A percentile compares a stretch with the other conserved stretches of the same genome.
These are phyloP conservation scores for Drosophila quinaria DNA, from an alignment of 2,888 invertebrate species.

Conservation along the genomic window DNA sequence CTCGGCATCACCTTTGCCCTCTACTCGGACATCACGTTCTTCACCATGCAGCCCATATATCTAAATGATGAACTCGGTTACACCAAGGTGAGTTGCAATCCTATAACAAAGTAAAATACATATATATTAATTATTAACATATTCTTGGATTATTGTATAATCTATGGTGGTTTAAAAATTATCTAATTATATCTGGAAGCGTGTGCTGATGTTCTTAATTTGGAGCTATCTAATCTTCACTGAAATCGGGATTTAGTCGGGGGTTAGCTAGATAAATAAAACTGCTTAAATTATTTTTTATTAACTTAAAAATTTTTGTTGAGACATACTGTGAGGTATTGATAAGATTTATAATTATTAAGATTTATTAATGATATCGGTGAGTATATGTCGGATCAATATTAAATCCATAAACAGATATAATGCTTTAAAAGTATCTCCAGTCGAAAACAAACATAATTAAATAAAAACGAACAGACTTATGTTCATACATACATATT, in stretches of 20 bases:
- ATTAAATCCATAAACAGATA: too few species aligned
- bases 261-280: not conserved
- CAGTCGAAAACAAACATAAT: too few species aligned
- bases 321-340: not conserved
- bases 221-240: not conserved
- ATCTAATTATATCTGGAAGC: not conserved
- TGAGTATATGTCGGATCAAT: too few species aligned
- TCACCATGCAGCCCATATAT: slow-evolving; percentile 89
- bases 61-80: slow-evolving; percentile 82
- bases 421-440: too few species aligned
- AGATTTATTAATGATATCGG: not conserved
- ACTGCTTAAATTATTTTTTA: not conserved
- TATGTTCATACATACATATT: too few species aligned
- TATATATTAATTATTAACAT: not conserved
- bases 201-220: not conserved
- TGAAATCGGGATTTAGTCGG: not conserved
- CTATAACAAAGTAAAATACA: not conserved
- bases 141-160: not conserved
- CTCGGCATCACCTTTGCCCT: slow-evolving; percentile 90
- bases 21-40: slow-evolving; percentile 90
- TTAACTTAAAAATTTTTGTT: not conserved
- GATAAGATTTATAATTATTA: not conserved
- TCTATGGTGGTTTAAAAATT: not conserved
- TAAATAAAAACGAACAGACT: too few species aligned
- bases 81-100: slow-evolving; percentile 69